Conservation (phyloP, 2,113 vertebrate species). For the Guaruba guarouba region DNA sequence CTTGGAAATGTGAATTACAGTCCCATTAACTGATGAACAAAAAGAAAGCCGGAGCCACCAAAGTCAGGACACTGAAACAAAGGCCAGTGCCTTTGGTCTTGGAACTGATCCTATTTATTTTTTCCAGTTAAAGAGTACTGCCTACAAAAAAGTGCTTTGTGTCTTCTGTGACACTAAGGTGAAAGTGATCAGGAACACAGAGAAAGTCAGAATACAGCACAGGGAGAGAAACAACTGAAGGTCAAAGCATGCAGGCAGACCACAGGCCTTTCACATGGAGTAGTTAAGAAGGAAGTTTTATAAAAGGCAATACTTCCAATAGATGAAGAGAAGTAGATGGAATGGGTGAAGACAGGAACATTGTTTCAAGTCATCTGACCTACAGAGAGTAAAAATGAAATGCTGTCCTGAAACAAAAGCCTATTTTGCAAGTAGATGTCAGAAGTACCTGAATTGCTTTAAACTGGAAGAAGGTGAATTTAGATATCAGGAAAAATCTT, state of each 20-base stretch:
- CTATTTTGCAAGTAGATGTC: not conserved
- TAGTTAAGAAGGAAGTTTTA: not conserved
- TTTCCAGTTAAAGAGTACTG: not conserved
- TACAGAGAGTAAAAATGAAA: accelerated
- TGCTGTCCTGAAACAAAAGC: not conserved
- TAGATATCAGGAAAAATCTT: not conserved
- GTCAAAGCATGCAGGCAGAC: not conserved
- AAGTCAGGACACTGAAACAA: not conserved
- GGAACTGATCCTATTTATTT: not conserved
- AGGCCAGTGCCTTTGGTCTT: not conserved
- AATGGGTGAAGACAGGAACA: not conserved
- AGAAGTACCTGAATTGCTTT: not conserved
- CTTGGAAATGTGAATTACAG: not conserved
- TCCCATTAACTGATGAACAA: not conserved
- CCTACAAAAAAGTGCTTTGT: not conserved
- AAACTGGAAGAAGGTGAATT: not conserved
- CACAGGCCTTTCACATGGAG: not conserved
- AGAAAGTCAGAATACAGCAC: not conserved
- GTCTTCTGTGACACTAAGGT: not conserved
- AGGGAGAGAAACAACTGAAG: not conserved
- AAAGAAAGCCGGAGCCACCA: not conserved
- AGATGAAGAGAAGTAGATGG: not conserved
- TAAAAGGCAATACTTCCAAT: not conserved
- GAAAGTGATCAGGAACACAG: not conserved
- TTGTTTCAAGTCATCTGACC: not conserved